phyloP scores from a whole-genome alignment of 1,140 invertebrate genomes.

The Phthorimaea operculella region DNA sequence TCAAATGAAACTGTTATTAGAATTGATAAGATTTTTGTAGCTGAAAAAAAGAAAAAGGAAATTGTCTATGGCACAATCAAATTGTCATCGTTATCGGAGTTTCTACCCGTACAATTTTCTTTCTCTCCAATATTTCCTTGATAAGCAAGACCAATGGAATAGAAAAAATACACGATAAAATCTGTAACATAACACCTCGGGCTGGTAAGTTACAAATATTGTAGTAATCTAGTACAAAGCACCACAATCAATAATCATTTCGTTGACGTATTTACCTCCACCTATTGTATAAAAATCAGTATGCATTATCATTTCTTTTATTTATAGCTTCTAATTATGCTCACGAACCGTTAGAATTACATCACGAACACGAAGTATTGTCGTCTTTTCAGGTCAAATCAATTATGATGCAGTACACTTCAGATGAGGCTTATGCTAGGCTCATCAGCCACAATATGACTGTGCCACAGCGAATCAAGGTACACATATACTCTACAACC shows the following conservation, averaged over 20 bases:
- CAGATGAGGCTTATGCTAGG: constrained; percentile 57
- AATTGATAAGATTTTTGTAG: too few relatives aligned
- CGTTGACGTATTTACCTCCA: neutral
- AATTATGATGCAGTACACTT: constrained; percentile 48
- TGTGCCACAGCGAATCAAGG: constrained; percentile 62
- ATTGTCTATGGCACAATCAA: neutral
- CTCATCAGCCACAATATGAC: constrained; percentile 64
- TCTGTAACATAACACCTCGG: too few relatives aligned
- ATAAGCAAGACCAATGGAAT: constrained; percentile 1
- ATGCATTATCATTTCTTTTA: neutral
- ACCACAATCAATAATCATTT: neutral
- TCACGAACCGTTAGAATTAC: neutral
- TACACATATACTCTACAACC: constrained; percentile 14
- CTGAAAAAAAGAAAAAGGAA: neutral
- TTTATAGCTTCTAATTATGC: neutral
- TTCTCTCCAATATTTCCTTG: neutral
- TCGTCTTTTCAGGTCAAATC: neutral
- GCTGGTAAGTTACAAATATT: too few relatives aligned
- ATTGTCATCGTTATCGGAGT: neutral
- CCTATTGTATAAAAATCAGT: neutral
- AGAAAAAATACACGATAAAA: neutral
- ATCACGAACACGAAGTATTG: neutral
- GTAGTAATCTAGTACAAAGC: too few relatives aligned
- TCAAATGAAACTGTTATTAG: too few relatives aligned
- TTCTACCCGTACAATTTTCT: neutral